Evolutionary conservation across 2,113 vertebrate species (phyloP).

Genomic region (Ophiodon elongatus): DNA sequence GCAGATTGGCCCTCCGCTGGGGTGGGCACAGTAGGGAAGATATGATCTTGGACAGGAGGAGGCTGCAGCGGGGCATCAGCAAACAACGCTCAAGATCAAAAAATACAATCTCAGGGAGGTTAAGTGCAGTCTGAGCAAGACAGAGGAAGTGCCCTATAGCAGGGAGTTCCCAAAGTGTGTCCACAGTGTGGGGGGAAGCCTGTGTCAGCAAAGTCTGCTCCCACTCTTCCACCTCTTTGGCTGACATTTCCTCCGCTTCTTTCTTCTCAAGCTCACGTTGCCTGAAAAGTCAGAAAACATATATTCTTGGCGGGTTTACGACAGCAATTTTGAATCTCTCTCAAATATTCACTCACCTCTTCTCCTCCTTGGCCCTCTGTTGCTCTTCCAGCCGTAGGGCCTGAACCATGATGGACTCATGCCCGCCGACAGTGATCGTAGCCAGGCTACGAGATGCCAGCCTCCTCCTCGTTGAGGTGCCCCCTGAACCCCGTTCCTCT

Average conservation of each 20-base stretch:
- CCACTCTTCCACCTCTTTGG: constrained; percentile 97
- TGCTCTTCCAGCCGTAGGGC: constrained; percentile 93
- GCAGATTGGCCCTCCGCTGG: constrained; percentile 89
- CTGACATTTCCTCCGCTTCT: constrained; percentile 95
- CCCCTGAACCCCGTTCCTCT: constrained; percentile 87
- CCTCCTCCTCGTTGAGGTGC: constrained; percentile 90
- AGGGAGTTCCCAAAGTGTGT: constrained; percentile 96
- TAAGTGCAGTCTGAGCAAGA: constrained; percentile 94
- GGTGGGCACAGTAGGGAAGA: constrained; percentile 93
- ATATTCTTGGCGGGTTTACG: constrained; percentile 2
- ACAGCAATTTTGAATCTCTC: background rate
- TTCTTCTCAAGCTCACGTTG: constrained; percentile 95
- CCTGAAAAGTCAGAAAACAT: constrained; percentile 75
- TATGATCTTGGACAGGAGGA: constrained; percentile 96
- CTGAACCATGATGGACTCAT: constrained; percentile 96
- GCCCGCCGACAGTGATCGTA: constrained; percentile 88
- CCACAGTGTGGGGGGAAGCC: constrained; percentile 89
- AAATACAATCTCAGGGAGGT: constrained; percentile 97
- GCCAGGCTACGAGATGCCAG: constrained; percentile 88
- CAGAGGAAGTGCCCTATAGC: constrained; percentile 98
- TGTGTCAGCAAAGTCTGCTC: constrained; percentile 90
- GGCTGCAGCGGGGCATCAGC: constrained; percentile 96
- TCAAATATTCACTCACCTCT: constrained; percentile 84
- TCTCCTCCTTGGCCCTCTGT: constrained; percentile 94
- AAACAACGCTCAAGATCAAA: constrained; percentile 97